Percentiles rank a stretch among this genome's conserved stretches.
phyloP scores from a whole-genome alignment of 2,888 invertebrate genomes.

The Caenorhabditis macrosperma region DNA sequence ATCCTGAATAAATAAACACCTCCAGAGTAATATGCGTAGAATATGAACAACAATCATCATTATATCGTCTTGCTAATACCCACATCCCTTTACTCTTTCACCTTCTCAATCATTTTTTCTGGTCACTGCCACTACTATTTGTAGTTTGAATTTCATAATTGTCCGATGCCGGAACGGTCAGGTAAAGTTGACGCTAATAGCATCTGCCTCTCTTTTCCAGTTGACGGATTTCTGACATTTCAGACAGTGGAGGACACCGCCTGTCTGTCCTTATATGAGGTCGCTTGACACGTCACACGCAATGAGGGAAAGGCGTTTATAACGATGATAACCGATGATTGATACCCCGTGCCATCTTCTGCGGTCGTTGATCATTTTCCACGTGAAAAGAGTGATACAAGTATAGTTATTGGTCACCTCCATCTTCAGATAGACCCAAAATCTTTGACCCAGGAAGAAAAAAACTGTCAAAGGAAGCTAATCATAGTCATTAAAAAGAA shows the following conservation, averaged over 20 bases:
- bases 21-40: neutral
- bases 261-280: neutral
- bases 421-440: neutral
- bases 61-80: constrained; percentile 34
- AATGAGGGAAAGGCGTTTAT: neutral
- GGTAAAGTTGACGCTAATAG: constrained; percentile 59
- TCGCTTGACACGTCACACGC: neutral
- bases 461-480: constrained; percentile 23
- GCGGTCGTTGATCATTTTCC: constrained; percentile 30
- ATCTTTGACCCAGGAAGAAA: constrained; percentile 32
- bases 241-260: constrained; percentile 31
- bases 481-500: constrained; percentile 11
- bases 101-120: constrained; percentile 33
- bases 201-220: constrained; percentile 47
- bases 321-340: constrained; percentile 44
- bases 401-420: neutral
- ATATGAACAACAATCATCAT: constrained; percentile 47
- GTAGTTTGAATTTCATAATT: constrained; percentile 56
- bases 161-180: constrained; percentile 56
- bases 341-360: constrained; percentile 35
- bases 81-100: constrained; percentile 25
- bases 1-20: constrained; percentile 15
- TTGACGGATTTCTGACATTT: constrained; percentile 59
- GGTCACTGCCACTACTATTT: constrained; percentile 44
- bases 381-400: neutral